Conservation (phyloP, 2,888 invertebrate species). For the Drosophila picticornis region DNA sequence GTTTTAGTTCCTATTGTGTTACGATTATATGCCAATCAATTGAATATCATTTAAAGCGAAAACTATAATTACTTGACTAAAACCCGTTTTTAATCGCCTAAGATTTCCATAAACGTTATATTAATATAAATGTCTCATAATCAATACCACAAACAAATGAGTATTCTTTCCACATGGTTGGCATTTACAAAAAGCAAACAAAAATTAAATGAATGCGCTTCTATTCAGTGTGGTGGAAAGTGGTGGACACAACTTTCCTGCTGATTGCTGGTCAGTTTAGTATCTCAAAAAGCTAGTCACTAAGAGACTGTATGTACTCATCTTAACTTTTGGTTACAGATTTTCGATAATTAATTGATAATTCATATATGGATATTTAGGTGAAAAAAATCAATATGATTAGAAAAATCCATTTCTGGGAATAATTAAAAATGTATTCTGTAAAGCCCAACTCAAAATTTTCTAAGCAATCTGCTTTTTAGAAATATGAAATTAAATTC, state of each 20-base stretch:
- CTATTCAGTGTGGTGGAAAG: background rate
- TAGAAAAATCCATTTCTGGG: background rate
- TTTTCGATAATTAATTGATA: background rate
- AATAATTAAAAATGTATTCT: background rate
- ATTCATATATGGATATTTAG: no score
- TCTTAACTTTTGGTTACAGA: background rate
- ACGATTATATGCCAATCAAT: background rate
- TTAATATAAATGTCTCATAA: background rate
- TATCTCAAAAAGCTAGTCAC: background rate
- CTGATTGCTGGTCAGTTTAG: background rate
- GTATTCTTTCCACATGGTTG: background rate
- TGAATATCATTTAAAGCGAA: conserved; percentile 14
- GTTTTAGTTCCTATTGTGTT: conserved; percentile 1
- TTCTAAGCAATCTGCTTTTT: background rate
- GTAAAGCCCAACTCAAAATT: background rate
- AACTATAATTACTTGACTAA: conserved; percentile 8
- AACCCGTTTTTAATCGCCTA: conserved; percentile 14
- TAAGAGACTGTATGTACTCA: background rate
- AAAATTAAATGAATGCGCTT: background rate
- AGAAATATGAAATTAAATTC: background rate
- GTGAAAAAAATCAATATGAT: no score
- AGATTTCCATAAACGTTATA: background rate
- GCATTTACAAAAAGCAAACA: background rate
- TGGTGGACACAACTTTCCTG: background rate
- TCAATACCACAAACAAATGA: background rate